These are phyloP conservation scores for Pantherophis alleghaniensis DNA, from an alignment of 2,797 vertebrate genomes.

Conservation along the genomic window DNA sequence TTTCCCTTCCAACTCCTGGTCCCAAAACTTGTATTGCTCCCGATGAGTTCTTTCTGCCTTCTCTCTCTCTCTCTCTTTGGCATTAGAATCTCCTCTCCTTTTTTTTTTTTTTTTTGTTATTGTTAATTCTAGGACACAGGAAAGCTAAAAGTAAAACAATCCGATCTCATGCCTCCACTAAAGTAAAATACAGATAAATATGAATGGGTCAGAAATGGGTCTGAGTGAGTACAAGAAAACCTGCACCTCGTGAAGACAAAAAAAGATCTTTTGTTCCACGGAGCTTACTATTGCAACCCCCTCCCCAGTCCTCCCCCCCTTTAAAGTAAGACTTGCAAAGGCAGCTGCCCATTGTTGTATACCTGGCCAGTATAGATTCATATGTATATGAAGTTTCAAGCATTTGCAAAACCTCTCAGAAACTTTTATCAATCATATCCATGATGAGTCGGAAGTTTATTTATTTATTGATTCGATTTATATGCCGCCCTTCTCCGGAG, in stretches of 20 bases:
- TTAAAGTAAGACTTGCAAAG: not conserved
- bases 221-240: not conserved
- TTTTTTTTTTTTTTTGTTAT: not conserved
- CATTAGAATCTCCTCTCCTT: not conserved
- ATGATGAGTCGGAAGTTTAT: not conserved
- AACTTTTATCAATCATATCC: not conserved
- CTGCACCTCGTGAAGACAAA: not conserved
- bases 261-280: not conserved
- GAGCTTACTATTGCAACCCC: not conserved
- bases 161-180: not conserved
- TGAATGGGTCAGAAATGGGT: not conserved
- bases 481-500: no score
- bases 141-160: not conserved
- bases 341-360: not conserved
- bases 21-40: not conserved
- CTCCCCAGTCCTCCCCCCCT: fast-evolving
- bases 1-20: not conserved
- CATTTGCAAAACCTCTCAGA: not conserved
- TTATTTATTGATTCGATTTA: no score
- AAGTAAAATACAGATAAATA: not conserved
- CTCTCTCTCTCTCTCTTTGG: not conserved
- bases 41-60: not conserved
- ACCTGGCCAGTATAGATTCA: not conserved
- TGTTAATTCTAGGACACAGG: not conserved
- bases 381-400: not conserved